phyloP scores from a whole-genome alignment of 2,113 vertebrate species.

The Machaerirhynchus nigripectus region DNA sequence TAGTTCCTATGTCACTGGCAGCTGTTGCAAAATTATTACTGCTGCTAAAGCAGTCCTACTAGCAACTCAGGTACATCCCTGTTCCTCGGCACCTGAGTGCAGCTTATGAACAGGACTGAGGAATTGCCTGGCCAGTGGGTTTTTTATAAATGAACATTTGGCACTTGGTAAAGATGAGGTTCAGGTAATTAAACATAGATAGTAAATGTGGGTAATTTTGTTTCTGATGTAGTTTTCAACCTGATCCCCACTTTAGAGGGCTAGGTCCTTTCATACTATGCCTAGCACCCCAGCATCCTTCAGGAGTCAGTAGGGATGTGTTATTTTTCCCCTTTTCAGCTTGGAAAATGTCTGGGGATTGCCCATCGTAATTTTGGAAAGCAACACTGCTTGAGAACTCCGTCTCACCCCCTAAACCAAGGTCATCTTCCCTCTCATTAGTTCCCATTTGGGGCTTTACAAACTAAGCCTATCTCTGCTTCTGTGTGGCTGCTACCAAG shows the following conservation, averaged over 20 bases:
- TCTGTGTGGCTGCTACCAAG: neutral
- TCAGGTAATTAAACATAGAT: neutral
- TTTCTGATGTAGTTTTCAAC: neutral
- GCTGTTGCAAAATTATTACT: neutral
- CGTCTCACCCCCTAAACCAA: fast-evolving
- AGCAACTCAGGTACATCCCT: neutral
- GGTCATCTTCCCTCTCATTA: neutral
- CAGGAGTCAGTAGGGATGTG: neutral
- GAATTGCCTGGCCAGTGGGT: neutral
- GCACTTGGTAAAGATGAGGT: fast-evolving
- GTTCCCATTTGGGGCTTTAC: neutral
- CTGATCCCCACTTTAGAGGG: neutral
- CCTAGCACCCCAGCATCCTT: neutral
- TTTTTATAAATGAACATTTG: neutral
- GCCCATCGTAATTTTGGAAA: neutral
- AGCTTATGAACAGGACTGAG: neutral
- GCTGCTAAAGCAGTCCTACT: neutral
- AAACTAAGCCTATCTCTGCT: neutral
- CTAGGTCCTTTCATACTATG: neutral
- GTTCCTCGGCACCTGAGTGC: neutral
- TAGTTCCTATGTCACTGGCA: neutral
- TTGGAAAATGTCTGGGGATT: neutral
- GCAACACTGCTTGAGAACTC: neutral
- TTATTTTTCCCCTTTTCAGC: neutral
- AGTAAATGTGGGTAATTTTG: neutral